Conservation (phyloP, 2,888 invertebrate species). For the Rotaria sp. region DNA sequence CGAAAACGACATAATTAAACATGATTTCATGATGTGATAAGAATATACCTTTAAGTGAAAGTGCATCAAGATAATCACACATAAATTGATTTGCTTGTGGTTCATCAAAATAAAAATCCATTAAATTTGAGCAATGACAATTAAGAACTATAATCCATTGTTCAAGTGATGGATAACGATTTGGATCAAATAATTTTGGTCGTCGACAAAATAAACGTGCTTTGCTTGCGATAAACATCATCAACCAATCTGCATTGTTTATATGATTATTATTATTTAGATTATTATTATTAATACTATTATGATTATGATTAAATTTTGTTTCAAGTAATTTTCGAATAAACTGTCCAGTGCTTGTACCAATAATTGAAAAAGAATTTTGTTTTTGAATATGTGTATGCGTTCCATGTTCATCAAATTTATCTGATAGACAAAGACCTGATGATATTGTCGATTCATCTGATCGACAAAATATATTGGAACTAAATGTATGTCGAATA, state of each 20-base stretch:
- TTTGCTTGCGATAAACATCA: not conserved
- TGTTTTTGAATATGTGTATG: not conserved
- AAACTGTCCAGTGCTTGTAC: not conserved
- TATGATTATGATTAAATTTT: not conserved
- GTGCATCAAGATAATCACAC: conserved; percentile 12
- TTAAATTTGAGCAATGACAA: not conserved
- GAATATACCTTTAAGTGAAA: not conserved
- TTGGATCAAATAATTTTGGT: not conserved
- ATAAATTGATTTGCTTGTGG: conserved; percentile 3
- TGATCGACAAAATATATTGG: not conserved
- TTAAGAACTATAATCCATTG: conserved; percentile 2
- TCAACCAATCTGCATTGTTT: not conserved
- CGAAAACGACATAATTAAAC: no score
- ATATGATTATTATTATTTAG: not conserved
- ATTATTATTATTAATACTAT: not conserved
- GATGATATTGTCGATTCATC: not conserved
- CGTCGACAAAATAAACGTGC: not conserved
- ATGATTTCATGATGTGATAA: no score
- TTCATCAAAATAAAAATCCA: not conserved
- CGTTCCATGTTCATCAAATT: conserved; percentile 2
- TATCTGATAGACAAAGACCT: not conserved
- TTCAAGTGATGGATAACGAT: not conserved
- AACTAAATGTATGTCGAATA: conserved; percentile 2
- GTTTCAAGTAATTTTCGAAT: not conserved
- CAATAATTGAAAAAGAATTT: not conserved